Evolutionary conservation across 2,888 invertebrate genomes (phyloP), one percentile per base, ranked within the genome.

Genomic region (Cephus sareptanus): DNA sequence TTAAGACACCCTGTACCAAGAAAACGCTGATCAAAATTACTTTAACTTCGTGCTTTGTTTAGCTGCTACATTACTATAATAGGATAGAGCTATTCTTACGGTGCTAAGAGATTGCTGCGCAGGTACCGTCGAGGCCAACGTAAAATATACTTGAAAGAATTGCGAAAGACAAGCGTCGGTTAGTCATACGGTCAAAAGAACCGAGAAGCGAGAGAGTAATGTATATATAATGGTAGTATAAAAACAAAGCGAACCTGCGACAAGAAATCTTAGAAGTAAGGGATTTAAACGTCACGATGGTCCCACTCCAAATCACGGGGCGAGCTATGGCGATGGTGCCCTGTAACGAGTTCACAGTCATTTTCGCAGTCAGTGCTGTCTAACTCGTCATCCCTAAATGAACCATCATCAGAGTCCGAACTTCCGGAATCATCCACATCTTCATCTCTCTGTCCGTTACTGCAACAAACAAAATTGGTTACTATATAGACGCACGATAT

Each of bases 281-380:
- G 31, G 71, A 40, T 30, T 91, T 91, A 91, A 85, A 91, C 91
- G 76, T 90, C 91, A 81, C 91, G 91, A 82, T 91, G 90, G 86
- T 91, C 91, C 91, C 91, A 91, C 79, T 91, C 91, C 80, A 91
- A 88, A 74, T 91, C 91, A 81, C 90, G 91, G 69, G 89, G 90
- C 34, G 88, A 83, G 79, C 79, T 87, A 79, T 89, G 90, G 79
- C 84, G 83, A 76, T 82, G 88, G 78, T 88, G 87, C 35, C 83
- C 87, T 78, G 83, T 86, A 70, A 84, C 83, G 1, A 89, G 78
- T 33, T 91, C 91, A 85, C 91, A 91, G 37, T 91, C 91, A 81
- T 91, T 91, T 78, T 91, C 91, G 82, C 91, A 91, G 80, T 91
- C 91, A 77, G 89, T 89, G 74, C 88, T 88, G 75, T 91, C 91